These are phyloP conservation scores for Hyposoter didymator DNA, from an alignment of 2,888 invertebrate genomes.

Conservation along the genomic window DNA sequence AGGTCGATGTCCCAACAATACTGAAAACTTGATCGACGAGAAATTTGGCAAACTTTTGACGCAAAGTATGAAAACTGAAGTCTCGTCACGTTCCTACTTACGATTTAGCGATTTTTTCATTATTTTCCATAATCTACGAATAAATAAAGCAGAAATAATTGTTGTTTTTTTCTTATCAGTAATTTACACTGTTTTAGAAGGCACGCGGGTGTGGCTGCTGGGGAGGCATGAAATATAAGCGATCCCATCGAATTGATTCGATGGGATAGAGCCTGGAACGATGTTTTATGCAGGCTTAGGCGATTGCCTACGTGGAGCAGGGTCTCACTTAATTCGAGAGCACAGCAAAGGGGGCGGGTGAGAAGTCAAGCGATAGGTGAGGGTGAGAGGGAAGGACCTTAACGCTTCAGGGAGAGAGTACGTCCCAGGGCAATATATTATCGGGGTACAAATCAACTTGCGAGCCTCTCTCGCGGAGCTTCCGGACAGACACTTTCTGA, in stretches of 20 bases:
- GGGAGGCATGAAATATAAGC: neutral
- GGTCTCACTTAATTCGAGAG: conserved; percentile 62
- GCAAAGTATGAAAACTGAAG: neutral
- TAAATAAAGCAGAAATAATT: neutral
- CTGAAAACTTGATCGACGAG: neutral
- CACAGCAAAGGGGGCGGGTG: conserved; percentile 28
- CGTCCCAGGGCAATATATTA: conserved; percentile 63
- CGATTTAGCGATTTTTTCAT: neutral
- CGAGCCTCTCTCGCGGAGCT: conserved; percentile 56
- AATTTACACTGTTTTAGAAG: neutral
- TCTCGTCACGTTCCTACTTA: neutral
- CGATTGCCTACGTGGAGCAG: conserved; percentile 64
- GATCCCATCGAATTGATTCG: conserved; percentile 21
- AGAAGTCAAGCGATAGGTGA: conserved; percentile 7
- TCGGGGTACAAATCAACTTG: conserved; percentile 62
- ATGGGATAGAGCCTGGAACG: neutral
- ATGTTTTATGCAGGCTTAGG: conserved; percentile 48
- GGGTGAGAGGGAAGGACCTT: conserved; percentile 10
- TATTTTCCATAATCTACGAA: neutral
- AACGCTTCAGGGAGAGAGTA: conserved; percentile 43
- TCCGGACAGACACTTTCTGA: conserved; percentile 58
- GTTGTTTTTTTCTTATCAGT: neutral
- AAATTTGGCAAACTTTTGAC: neutral
- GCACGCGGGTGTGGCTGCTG: no score
- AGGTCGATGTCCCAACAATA: no score